phyloP scores from a whole-genome alignment of 2,888 invertebrate genomes.

The Norana najaformis region DNA sequence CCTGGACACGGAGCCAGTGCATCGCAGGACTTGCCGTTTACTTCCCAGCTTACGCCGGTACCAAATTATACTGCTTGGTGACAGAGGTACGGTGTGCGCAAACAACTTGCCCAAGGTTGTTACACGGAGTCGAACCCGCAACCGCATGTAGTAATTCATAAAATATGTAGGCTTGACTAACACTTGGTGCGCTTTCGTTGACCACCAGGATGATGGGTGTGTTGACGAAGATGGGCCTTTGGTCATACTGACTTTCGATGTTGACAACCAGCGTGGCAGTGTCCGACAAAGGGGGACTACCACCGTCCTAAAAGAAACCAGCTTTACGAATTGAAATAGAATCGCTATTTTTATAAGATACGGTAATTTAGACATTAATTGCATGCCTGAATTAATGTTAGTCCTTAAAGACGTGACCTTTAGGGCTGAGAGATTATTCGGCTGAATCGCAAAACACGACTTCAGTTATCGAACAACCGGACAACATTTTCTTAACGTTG shows the following conservation, averaged over 20 bases:
- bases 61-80: no score
- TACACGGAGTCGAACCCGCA: no score
- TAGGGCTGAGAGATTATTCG: not conserved
- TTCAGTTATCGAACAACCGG: not conserved
- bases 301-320: slow-evolving; percentile 30
- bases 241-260: slow-evolving; percentile 26
- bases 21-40: no score
- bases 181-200: slow-evolving; percentile 17
- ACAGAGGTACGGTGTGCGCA: no score
- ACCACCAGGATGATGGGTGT: slow-evolving; percentile 28
- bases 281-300: slow-evolving; percentile 27
- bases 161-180: not conserved
- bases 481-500: not conserved
- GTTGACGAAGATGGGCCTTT: slow-evolving; percentile 26
- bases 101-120: no score
- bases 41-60: no score
- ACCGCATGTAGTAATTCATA: no score
- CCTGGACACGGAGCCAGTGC: no score
- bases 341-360: not conserved
- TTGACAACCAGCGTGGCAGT: slow-evolving; percentile 25
- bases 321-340: not conserved
- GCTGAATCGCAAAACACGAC: not conserved
- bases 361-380: not conserved
- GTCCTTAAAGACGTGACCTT: not conserved
- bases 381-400: not conserved